Conservation (phyloP, 2,797 vertebrate genomes). For the Pampus argenteus region DNA sequence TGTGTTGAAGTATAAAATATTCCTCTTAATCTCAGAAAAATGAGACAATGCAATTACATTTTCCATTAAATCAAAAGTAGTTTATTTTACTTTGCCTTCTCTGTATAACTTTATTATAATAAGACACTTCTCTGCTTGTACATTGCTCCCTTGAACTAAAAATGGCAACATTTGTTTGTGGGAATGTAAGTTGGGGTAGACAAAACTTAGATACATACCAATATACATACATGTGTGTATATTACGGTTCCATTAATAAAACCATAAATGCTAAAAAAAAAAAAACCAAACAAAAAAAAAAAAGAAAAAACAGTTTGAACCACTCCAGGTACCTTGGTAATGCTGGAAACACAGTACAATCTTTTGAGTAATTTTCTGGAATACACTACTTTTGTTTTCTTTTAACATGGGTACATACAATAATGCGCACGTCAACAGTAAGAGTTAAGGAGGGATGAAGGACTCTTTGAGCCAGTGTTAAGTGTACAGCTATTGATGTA, state of each 20-base stretch:
- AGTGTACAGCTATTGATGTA: constrained; percentile 76
- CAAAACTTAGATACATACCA: constrained; percentile 90
- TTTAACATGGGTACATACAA: constrained; percentile 86
- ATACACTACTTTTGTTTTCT: constrained; percentile 80
- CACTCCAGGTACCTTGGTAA: constrained; percentile 86
- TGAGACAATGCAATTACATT: constrained; percentile 47
- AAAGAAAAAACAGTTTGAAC: constrained; percentile 76
- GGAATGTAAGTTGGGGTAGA: constrained; percentile 91
- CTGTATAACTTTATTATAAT: constrained; percentile 91
- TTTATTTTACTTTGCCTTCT: constrained; percentile 91
- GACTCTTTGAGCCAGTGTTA: constrained; percentile 79
- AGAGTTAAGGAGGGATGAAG: constrained; percentile 80
- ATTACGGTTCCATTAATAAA: constrained; percentile 87
- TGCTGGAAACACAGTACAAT: constrained; percentile 88
- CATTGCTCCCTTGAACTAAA: constrained; percentile 92
- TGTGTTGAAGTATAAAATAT: background rate
- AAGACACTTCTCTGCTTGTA: constrained; percentile 93
- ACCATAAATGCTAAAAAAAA: constrained; percentile 84
- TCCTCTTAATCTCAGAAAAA: constrained; percentile 47
- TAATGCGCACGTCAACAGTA: constrained; percentile 82
- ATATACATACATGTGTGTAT: constrained; percentile 90
- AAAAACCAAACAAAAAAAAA: too few relatives aligned
- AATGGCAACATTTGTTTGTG: constrained; percentile 89
- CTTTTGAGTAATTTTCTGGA: constrained; percentile 80
- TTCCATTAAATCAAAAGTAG: constrained; percentile 91